These are phyloP conservation scores for Chiloscyllium plagiosum DNA, from an alignment of 2,113 vertebrate genomes.

Conservation along the genomic window DNA sequence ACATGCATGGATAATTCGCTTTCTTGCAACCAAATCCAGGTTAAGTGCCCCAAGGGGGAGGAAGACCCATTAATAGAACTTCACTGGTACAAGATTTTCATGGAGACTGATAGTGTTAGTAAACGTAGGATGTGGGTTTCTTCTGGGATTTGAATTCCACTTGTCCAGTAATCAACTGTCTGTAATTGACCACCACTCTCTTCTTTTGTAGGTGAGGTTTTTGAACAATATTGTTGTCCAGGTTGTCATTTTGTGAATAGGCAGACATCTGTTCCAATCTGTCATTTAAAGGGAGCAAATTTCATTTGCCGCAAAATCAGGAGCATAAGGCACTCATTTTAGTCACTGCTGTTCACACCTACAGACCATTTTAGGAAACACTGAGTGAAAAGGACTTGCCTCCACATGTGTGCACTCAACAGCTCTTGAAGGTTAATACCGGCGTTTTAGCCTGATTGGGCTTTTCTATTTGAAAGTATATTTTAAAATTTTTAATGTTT, in stretches of 20 bases:
- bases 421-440: neutral
- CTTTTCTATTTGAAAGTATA: neutral
- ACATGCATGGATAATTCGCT: neutral
- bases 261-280: constrained; percentile 6
- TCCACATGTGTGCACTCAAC: neutral
- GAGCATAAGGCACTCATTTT: neutral
- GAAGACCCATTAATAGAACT: neutral
- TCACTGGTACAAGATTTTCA: neutral
- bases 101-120: neutral
- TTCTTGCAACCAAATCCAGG: neutral
- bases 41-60: neutral
- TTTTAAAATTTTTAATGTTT: too few species aligned
- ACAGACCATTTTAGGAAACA: neutral
- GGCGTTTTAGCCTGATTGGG: neutral
- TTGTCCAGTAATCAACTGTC: neutral
- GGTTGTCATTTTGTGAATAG: neutral
- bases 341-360: constrained; percentile 20
- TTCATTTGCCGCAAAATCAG: neutral
- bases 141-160: neutral
- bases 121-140: neutral
- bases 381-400: neutral
- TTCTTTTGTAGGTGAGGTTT: neutral
- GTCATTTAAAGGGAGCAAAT: neutral
- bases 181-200: neutral
- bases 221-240: neutral